Evolutionary conservation across 1,140 invertebrate species (phyloP).

Genomic region (Papilio polyxenes): DNA sequence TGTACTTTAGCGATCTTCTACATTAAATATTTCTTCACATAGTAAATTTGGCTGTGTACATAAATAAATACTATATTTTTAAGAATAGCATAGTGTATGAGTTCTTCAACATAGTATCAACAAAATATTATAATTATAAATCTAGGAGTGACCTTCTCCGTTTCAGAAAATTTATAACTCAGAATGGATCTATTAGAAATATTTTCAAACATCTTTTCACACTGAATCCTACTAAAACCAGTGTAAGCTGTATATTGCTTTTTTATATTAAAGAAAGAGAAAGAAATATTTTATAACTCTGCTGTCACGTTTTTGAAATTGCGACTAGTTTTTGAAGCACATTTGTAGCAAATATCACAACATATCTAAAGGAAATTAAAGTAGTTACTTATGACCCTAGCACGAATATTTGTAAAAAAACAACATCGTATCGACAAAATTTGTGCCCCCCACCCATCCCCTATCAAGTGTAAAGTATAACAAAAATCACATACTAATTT

Average conservation of each 20-base stretch:
- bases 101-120: background rate
- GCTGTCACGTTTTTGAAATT: background rate
- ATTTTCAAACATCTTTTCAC: background rate
- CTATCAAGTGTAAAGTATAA: too few relatives aligned
- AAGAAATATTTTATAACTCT: background rate
- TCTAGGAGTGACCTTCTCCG: background rate
- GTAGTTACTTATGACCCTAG: background rate
- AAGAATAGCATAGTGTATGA: background rate
- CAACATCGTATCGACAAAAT: too few relatives aligned
- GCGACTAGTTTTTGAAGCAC: constrained; percentile 33
- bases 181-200: background rate
- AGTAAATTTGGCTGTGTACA: constrained; percentile 34
- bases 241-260: background rate
- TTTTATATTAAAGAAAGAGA: background rate
- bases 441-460: too few relatives aligned
- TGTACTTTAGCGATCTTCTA: background rate
- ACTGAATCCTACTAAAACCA: background rate
- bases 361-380: background rate
- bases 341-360: constrained; percentile 7
- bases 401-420: too few relatives aligned
- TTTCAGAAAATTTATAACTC: background rate
- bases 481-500: too few relatives aligned
- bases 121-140: background rate
- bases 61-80: constrained; percentile 9
- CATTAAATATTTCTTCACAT: constrained; percentile 4